Percentiles rank a stretch among this genome's conserved stretches.
phyloP scores from a whole-genome alignment of 1,140 invertebrate species.

The Papilio polyxenes region DNA sequence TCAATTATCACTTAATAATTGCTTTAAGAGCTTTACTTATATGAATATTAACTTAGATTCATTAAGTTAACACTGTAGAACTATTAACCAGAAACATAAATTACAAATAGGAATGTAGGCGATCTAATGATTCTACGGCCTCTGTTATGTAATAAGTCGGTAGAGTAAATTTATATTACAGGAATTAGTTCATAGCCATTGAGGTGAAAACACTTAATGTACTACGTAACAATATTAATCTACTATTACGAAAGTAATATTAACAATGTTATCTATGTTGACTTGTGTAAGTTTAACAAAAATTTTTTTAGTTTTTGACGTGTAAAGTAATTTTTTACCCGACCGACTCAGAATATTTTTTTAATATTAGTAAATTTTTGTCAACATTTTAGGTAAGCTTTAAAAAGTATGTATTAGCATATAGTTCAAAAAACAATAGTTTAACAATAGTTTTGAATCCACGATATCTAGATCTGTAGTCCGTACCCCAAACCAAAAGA shows the following conservation, averaged over 20 bases:
- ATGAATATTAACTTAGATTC: neutral
- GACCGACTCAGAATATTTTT: too few species aligned
- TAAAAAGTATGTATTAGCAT: too few species aligned
- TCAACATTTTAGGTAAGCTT: too few species aligned
- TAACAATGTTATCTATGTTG: neutral
- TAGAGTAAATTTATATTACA: slow-evolving; percentile 32
- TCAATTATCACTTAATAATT: slow-evolving; percentile 8
- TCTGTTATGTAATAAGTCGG: slow-evolving; percentile 6
- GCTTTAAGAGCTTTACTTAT: neutral
- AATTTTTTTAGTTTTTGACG: neutral
- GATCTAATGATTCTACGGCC: neutral
- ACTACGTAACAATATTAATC: slow-evolving; percentile 27
- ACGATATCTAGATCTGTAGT: too few species aligned
- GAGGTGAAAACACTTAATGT: slow-evolving; percentile 23
- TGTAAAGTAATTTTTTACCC: too few species aligned
- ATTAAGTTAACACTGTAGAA: neutral
- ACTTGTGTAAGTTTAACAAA: neutral
- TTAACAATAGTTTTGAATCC: too few species aligned
- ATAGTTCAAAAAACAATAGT: too few species aligned
- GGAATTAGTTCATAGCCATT: slow-evolving; percentile 31
- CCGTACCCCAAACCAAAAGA: too few species aligned
- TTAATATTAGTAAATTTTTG: too few species aligned
- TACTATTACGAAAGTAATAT: neutral
- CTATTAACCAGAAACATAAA: slow-evolving; percentile 16
- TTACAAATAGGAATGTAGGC: neutral